Conservation (phyloP, 1,140 invertebrate species). For the Parasteatoda tepidariorum region DNA sequence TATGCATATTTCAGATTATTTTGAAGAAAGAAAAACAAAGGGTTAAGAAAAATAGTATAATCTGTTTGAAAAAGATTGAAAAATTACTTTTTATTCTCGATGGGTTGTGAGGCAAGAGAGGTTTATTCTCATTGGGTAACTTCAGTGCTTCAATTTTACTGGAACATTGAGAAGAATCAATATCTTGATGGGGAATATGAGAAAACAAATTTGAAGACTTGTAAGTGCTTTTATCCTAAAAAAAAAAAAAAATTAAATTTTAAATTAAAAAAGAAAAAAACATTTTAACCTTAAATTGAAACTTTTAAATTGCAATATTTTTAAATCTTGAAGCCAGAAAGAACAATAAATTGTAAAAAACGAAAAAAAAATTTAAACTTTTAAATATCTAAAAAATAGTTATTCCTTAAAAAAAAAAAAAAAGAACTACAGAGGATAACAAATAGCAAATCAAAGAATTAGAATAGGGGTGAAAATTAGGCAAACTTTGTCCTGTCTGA, state of each 20-base stretch:
- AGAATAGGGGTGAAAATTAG: no score
- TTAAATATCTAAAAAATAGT: no score
- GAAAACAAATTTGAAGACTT: constrained; percentile 15
- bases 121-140: constrained; percentile 11
- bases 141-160: constrained; percentile 5
- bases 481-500: no score
- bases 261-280: background rate
- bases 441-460: no score
- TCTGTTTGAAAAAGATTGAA: no score
- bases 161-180: background rate
- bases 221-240: constrained; percentile 3
- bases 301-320: background rate
- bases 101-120: constrained; percentile 30
- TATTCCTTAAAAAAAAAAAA: no score
- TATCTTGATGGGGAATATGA: constrained; percentile 4
- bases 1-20: no score
- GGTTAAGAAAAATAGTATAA: no score
- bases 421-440: no score
- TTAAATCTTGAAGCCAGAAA: background rate
- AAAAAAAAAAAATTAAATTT: background rate
- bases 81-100: background rate
- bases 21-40: no score
- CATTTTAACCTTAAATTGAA: background rate
- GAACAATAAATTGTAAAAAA: background rate
- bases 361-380: constrained; percentile 24